Conservation (phyloP, 2,113 vertebrate genomes). For the Phocoena phocoena region DNA sequence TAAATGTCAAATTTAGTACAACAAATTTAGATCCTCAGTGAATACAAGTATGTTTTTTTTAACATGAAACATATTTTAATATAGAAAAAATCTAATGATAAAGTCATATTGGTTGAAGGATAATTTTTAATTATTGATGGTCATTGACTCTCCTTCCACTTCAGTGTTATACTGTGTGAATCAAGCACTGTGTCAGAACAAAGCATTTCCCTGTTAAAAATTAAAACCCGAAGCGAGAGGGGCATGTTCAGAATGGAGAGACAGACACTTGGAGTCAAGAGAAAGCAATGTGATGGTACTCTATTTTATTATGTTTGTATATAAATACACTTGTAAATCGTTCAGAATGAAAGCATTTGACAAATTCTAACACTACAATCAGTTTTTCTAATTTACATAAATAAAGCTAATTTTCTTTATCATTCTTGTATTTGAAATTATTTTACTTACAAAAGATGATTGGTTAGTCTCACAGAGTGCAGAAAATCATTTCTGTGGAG, state of each 20-base stretch:
- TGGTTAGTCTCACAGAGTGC: background rate
- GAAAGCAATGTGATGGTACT: conserved; percentile 79
- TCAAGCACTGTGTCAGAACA: conserved; percentile 69
- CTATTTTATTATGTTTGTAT: conserved; percentile 88
- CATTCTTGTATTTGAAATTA: conserved; percentile 63
- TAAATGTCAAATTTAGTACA: conserved; percentile 71
- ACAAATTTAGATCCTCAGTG: conserved; percentile 55
- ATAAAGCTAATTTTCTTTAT: conserved; percentile 90
- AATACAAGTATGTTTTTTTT: conserved; percentile 80
- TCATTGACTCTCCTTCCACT: conserved; percentile 66
- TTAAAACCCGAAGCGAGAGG: conserved; percentile 44
- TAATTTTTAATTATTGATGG: conserved; percentile 79
- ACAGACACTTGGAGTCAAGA: conserved; percentile 76
- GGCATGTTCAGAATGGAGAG: conserved; percentile 71
- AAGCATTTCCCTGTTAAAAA: conserved; percentile 69
- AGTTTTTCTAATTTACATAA: conserved; percentile 87
- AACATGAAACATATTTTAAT: conserved; percentile 82
- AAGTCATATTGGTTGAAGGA: conserved; percentile 69
- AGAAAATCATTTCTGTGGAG: background rate
- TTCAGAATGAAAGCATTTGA: conserved; percentile 85
- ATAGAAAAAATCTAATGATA: conserved; percentile 73
- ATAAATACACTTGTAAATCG: conserved; percentile 86
- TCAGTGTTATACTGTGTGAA: conserved; percentile 73
- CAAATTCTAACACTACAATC: conserved; percentile 82
- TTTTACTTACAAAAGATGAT: conserved; percentile 47